Conservation (phyloP, 1,140 invertebrate genomes). For the Neuroterus valhalla region DNA sequence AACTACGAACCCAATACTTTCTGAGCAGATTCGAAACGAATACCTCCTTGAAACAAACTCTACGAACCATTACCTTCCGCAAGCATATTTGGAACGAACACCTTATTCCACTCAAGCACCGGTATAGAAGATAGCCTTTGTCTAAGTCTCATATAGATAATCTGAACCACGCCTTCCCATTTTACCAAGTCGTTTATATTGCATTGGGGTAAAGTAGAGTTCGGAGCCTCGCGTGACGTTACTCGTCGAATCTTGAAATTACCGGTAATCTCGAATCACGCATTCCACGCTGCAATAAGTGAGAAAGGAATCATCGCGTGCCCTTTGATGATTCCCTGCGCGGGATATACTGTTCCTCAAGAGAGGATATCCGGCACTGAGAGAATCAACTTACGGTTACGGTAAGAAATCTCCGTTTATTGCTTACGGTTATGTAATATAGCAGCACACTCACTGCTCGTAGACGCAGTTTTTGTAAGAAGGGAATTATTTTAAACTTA, state of each 20-base stretch:
- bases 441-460: too few species aligned
- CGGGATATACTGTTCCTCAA: background rate
- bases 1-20: too few species aligned
- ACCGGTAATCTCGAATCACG: slow-evolving; percentile 18
- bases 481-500: background rate
- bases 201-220: background rate
- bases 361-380: slow-evolving; percentile 4
- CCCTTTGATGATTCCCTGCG: slow-evolving; percentile 9
- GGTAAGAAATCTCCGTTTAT: background rate
- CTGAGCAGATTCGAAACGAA: too few species aligned
- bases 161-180: background rate
- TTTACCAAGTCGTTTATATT: background rate
- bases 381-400: background rate
- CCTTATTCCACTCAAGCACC: too few species aligned
- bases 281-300: background rate
- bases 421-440: too few species aligned
- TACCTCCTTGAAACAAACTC: too few species aligned
- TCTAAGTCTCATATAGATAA: background rate
- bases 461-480: background rate
- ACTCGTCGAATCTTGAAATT: slow-evolving; percentile 8
- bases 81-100: too few species aligned
- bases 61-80: too few species aligned
- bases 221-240: background rate
- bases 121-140: background rate
- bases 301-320: slow-evolving; percentile 16